phyloP scores from a whole-genome alignment of 2,888 invertebrate species.

The Empis livida region DNA sequence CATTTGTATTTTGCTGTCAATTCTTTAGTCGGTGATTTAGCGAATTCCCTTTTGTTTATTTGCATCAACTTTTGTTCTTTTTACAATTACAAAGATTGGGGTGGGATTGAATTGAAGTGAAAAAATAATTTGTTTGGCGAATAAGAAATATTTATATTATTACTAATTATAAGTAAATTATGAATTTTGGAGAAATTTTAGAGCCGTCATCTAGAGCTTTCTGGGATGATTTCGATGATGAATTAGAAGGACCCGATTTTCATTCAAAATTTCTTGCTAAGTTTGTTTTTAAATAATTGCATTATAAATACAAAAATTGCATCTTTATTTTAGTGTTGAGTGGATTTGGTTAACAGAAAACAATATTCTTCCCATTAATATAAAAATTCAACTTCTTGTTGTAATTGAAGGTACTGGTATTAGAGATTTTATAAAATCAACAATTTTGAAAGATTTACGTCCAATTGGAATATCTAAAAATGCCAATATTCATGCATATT shows the following conservation, averaged over 20 bases:
- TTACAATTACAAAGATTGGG: no score
- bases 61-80: no score
- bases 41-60: no score
- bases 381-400: slow-evolving; percentile 16
- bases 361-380: background rate
- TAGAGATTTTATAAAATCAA: slow-evolving; percentile 21
- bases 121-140: background rate
- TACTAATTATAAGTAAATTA: background rate
- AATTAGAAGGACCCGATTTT: slow-evolving; percentile 19
- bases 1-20: no score
- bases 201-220: slow-evolving; percentile 34
- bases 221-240: slow-evolving; percentile 34
- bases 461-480: slow-evolving; percentile 21
- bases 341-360: slow-evolving; percentile 8
- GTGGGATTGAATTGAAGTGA: background rate
- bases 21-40: no score
- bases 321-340: slow-evolving; percentile 3
- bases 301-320: background rate
- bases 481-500: slow-evolving; percentile 11
- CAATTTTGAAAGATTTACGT: slow-evolving; percentile 16
- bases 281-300: background rate
- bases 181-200: slow-evolving; percentile 31
- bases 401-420: slow-evolving; percentile 26
- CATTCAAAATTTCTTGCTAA: slow-evolving; percentile 12
- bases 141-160: background rate